Evolutionary conservation across 2,113 vertebrate species (phyloP).

Genomic region (Procavia capensis): DNA sequence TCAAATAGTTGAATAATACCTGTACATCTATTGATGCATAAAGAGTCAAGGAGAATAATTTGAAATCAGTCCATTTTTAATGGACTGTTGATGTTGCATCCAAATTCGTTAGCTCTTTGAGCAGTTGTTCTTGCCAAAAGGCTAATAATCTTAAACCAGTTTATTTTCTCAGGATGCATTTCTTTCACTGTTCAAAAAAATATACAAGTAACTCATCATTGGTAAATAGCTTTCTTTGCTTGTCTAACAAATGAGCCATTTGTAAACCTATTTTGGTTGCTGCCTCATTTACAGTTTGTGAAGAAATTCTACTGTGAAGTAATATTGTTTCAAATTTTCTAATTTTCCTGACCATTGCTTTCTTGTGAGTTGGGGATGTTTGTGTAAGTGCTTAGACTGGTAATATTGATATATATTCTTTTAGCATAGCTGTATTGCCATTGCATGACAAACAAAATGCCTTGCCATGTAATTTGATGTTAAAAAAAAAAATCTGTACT

Average conservation of each 20-base stretch:
- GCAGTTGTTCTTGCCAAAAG: not conserved
- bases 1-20: not conserved
- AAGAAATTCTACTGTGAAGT: constrained; percentile 2
- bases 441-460: not conserved
- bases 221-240: constrained; percentile 29
- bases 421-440: not conserved
- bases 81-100: not conserved
- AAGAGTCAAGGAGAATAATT: not conserved
- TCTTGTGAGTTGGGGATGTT: not conserved
- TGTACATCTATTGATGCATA: not conserved
- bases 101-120: not conserved
- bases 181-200: not conserved
- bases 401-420: not conserved
- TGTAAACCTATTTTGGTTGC: not conserved
- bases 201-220: not conserved
- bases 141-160: not conserved
- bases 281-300: not conserved
- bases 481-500: not conserved
- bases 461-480: not conserved
- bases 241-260: not conserved
- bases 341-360: not conserved
- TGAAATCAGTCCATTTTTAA: not conserved
- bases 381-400: not conserved
- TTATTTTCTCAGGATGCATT: too few relatives aligned
- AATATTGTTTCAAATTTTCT: constrained; percentile 14